Evolutionary conservation across 2,113 vertebrate species (phyloP).

Genomic region (Sitta europaea): DNA sequence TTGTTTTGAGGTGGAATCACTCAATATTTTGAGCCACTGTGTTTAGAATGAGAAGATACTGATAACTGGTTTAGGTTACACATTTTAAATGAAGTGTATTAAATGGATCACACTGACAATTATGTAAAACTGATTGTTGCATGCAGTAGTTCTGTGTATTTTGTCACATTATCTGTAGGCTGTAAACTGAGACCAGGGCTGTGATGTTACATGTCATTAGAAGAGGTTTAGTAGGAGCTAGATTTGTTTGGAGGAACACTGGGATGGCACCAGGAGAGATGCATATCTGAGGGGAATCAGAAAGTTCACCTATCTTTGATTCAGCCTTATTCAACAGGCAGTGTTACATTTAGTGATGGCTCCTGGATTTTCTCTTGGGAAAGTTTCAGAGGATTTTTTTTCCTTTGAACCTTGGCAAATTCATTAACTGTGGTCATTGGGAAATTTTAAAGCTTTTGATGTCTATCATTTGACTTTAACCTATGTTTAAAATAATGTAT

Average conservation of each 20-base stretch:
- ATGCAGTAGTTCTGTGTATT: not conserved
- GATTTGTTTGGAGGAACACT: not conserved
- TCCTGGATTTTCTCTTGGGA: not conserved
- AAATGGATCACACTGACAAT: not conserved
- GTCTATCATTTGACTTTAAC: not conserved
- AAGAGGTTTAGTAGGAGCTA: not conserved
- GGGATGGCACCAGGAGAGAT: not conserved
- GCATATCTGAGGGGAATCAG: not conserved
- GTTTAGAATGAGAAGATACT: not conserved
- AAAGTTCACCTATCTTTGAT: not conserved
- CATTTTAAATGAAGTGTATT: not conserved
- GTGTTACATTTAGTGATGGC: not conserved
- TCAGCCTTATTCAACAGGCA: not conserved
- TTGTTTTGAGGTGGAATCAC: not conserved
- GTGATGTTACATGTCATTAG: not conserved
- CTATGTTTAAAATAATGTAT: conserved; percentile 35
- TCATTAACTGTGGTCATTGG: not conserved
- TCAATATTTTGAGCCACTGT: not conserved
- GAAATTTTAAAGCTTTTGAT: not conserved
- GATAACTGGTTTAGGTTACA: not conserved
- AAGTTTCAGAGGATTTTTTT: not conserved
- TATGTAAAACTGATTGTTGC: not conserved
- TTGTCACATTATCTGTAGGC: not conserved
- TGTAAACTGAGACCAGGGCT: not conserved
- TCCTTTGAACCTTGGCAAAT: not conserved